Evolutionary conservation across 2,113 vertebrate genomes (phyloP).

Genomic region (Hemicordylus capensis): DNA sequence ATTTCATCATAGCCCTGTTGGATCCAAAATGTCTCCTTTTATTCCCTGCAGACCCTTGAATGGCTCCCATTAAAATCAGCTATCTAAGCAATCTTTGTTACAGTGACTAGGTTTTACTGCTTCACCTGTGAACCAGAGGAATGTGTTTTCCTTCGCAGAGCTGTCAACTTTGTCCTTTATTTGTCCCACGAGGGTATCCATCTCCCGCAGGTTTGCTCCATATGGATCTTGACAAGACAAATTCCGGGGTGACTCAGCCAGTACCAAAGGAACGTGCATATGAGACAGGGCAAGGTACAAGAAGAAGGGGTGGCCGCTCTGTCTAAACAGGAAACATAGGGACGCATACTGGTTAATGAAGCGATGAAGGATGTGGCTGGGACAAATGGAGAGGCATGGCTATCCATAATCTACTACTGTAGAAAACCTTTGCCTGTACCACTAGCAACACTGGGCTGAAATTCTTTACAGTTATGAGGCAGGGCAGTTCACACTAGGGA

Average conservation of each 20-base stretch:
- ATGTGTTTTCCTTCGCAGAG: slow-evolving; percentile 75
- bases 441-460: neutral
- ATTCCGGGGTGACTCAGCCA: neutral
- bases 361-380: neutral
- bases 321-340: slow-evolving; percentile 59
- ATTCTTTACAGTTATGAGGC: neutral
- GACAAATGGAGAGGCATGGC: neutral
- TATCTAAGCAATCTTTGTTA: neutral
- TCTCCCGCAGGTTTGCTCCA: slow-evolving; percentile 80
- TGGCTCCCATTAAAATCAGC: neutral
- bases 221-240: slow-evolving; percentile 61
- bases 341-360: accelerated
- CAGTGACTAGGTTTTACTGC: accelerated
- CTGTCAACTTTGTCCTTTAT: slow-evolving; percentile 76
- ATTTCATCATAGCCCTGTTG: neutral
- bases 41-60: neutral
- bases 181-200: slow-evolving; percentile 88
- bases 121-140: slow-evolving; percentile 93
- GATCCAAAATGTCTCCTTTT: neutral
- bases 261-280: slow-evolving; percentile 92
- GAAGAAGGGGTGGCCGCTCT: slow-evolving; percentile 82
- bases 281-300: slow-evolving; percentile 90
- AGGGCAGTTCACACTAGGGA: too few relatives aligned
- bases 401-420: neutral
- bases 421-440: neutral